Evolutionary conservation across 2,797 vertebrate genomes (phyloP), one percentile per base, ranked within the genome.

Genomic region (Rhyacichthys aspro): DNA sequence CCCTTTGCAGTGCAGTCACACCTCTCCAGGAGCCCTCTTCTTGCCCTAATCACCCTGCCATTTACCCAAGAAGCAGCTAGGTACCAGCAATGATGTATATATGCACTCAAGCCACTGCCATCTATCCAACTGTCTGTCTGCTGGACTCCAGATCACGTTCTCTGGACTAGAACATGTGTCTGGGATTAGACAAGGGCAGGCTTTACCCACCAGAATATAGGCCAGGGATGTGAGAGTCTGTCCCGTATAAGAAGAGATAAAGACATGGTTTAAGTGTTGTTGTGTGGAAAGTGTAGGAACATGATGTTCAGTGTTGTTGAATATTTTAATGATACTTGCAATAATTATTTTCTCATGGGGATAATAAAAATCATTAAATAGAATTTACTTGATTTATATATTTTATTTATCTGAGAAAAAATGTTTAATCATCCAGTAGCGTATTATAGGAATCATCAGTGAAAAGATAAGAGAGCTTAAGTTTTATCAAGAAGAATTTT

Each of bases 1-100:
- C 70, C 76, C 83, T 86, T 90, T 88, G 84, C 82, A 79, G 65
- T 68, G 62, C 72, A 71, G 80, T 82, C 88, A 88, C 81, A 82
- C 76, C 74, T 86, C 74, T 81, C 70, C 76, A 85, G 76, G 83
- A 90, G 86, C 82, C 76, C 66, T 76, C 78, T 59, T 83, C 64
- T 74, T 70, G 57, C 72, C 49, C 66, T 87, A 86, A 90, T 89
- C 70, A 74, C 48, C 0, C 43, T 89, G 76, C 85, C 86, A 86
- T 91, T 91, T 92, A 75, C 74, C 81, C 65, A 48, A 79, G 78
- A 82, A 78, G 81, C 71, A 70, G 43, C 59, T 55, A 74, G 80
- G 74, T 74, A 67, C 59, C 70, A 64, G 67, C 70, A 61, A 38
- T 5, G 9, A 52, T 19, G 19, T 11, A 37, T 10, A 17, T 72